These are phyloP conservation scores for Solenopsis invicta DNA, from an alignment of 1,140 invertebrate species.

Conservation along the genomic window DNA sequence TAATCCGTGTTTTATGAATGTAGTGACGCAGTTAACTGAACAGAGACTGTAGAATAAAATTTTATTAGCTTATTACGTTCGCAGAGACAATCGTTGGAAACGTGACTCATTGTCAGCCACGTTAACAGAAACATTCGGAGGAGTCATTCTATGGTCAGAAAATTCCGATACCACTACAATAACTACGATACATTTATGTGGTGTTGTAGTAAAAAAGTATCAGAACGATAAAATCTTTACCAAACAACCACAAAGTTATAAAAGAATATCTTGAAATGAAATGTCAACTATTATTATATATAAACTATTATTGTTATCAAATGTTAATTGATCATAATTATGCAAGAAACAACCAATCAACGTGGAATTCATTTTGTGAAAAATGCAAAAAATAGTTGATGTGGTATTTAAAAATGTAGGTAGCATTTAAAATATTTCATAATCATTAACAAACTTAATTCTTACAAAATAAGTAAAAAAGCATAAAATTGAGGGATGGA, in stretches of 20 bases:
- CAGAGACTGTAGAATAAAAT: background rate
- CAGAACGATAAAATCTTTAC: background rate
- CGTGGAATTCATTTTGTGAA: no score
- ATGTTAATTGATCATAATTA: no score
- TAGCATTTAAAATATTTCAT: no score
- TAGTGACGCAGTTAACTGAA: background rate
- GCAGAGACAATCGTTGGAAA: background rate
- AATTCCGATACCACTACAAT: background rate
- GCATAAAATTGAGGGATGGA: no score
- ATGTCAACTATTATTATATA: background rate
- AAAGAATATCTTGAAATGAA: background rate
- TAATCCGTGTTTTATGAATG: conserved; percentile 4
- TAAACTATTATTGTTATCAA: no score
- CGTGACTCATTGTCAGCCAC: conserved; percentile 16
- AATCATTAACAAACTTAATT: no score
- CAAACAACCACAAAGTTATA: background rate
- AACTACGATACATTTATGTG: background rate
- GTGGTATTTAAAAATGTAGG: no score
- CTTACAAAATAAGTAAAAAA: no score
- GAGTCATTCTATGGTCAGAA: background rate
- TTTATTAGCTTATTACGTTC: background rate
- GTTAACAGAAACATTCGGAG: conserved; percentile 1
- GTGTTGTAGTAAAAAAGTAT: background rate
- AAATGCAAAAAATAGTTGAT: no score
- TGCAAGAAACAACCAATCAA: no score